Conservation (phyloP, 2,888 invertebrate genomes). For the Clunio marinus region DNA sequence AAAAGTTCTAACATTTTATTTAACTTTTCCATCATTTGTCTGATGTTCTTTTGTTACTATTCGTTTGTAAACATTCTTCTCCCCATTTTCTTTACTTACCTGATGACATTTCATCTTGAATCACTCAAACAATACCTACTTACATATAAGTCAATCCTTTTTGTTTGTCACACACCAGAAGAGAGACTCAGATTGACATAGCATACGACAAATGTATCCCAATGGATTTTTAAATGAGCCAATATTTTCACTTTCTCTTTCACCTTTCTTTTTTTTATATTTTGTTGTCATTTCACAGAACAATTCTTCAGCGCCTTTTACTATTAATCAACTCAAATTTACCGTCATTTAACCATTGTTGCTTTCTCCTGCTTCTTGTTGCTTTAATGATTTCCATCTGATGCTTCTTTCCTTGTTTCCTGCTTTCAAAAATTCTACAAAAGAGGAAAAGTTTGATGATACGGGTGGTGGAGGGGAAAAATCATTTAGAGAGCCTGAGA, state of each 20-base stretch:
- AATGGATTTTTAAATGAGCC: slow-evolving; percentile 27
- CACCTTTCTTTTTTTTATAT: no score
- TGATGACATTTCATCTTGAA: no score
- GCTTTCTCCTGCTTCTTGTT: slow-evolving; percentile 11
- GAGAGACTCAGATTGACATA: not conserved
- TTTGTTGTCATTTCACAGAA: no score
- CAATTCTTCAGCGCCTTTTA: not conserved
- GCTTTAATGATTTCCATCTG: slow-evolving; percentile 10
- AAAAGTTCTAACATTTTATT: no score
- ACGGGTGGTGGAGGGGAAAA: no score
- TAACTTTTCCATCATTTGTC: no score
- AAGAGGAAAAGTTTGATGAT: slow-evolving; percentile 8
- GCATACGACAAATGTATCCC: slow-evolving; percentile 28
- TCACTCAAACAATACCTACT: no score
- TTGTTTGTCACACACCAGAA: not conserved
- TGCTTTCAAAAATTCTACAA: not conserved
- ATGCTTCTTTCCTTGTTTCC: not conserved
- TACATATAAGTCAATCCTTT: no score
- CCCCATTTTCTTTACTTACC: no score
- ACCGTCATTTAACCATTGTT: slow-evolving; percentile 3
- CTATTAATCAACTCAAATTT: slow-evolving; percentile 21
- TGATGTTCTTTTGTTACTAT: no score
- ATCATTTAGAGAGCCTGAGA: no score
- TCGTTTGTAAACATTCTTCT: no score
- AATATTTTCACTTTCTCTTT: not conserved